Evolutionary conservation across 2,888 invertebrate species (phyloP).

Genomic region (Pristionchus exspectatus): DNA sequence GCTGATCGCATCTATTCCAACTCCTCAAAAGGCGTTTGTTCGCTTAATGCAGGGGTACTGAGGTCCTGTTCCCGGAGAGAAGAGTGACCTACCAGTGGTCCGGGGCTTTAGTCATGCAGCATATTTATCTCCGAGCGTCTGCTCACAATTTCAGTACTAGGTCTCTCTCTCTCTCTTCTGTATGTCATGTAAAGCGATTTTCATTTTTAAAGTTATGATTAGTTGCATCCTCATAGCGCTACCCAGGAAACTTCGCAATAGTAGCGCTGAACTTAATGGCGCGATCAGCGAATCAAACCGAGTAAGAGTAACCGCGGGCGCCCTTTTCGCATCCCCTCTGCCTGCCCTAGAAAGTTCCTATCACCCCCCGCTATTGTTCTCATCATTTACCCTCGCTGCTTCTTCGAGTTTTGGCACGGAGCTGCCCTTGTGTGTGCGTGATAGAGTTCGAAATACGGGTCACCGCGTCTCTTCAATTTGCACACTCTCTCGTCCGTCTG

Average conservation of each 20-base stretch:
- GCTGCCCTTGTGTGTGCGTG: too few relatives aligned
- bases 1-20: neutral
- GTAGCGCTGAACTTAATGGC: neutral
- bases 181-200: too few relatives aligned
- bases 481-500: too few relatives aligned
- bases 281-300: neutral
- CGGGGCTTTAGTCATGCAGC: neutral
- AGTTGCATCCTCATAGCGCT: too few relatives aligned
- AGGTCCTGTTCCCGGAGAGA: neutral
- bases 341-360: slow-evolving; percentile 15
- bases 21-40: neutral
- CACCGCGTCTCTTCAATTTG: too few relatives aligned
- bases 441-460: too few relatives aligned
- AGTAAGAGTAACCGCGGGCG: neutral
- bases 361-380: slow-evolving; percentile 18
- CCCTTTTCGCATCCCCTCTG: neutral
- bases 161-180: too few relatives aligned
- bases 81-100: neutral
- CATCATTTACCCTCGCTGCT: neutral
- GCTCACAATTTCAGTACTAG: too few relatives aligned
- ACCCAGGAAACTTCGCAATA: too few relatives aligned
- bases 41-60: slow-evolving; percentile 11
- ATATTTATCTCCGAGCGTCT: too few relatives aligned
- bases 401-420: slow-evolving; percentile 31
- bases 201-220: too few relatives aligned